phyloP scores from a whole-genome alignment of 2,888 invertebrate genomes.

The Scaptomyza tumidula region DNA sequence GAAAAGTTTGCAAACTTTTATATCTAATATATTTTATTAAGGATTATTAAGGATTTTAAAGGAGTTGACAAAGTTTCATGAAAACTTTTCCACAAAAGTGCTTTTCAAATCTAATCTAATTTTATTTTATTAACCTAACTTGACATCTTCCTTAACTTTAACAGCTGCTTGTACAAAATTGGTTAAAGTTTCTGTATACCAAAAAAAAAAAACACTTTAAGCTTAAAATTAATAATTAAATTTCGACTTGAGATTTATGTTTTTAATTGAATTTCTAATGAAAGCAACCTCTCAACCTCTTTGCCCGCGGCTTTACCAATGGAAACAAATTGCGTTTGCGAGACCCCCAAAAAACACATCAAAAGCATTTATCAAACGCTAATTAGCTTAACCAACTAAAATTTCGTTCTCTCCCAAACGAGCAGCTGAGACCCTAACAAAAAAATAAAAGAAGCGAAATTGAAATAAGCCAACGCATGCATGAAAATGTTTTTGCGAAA shows the following conservation, averaged over 20 bases:
- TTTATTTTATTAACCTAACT: neutral
- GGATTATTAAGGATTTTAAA: neutral
- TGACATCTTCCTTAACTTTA: neutral
- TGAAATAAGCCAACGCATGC: constrained; percentile 43
- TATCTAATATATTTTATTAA: neutral
- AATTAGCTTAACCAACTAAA: constrained; percentile 37
- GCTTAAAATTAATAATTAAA: neutral
- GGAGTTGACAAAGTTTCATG: neutral
- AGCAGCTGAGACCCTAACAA: constrained; percentile 22
- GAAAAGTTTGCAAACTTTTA: neutral
- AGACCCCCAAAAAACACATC: constrained; percentile 18
- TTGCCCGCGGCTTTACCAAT: neutral
- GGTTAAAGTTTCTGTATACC: too few relatives aligned
- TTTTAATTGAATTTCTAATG: constrained; percentile 6
- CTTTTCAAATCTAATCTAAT: neutral
- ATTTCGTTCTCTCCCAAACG: constrained; percentile 3
- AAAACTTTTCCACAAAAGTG: too few relatives aligned
- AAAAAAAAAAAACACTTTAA: neutral
- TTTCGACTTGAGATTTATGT: neutral
- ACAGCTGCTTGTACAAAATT: neutral
- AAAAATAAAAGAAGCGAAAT: constrained; percentile 22
- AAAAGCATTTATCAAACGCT: constrained; percentile 45
- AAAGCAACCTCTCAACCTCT: neutral
- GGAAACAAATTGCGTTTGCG: constrained; percentile 14
- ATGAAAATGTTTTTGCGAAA: constrained; percentile 52